Conservation (phyloP, 2,113 vertebrate species). For the Tympanuchus pallidicinctus region DNA sequence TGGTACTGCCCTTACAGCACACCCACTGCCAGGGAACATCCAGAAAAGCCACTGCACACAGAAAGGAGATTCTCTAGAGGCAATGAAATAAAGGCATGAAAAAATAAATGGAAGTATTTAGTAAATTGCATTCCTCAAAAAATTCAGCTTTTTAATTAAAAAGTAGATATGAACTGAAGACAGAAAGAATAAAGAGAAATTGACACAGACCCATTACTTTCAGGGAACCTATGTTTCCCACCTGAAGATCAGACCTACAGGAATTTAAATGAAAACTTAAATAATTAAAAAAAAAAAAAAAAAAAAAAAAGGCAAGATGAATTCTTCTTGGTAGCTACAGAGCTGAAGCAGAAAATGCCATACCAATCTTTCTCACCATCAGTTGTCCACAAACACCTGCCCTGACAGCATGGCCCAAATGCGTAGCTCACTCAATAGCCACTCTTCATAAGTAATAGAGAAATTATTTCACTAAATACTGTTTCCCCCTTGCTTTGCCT, state of each 20-base stretch:
- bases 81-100: neutral
- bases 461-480: neutral
- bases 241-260: neutral
- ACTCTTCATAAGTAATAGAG: neutral
- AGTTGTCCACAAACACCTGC: neutral
- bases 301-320: neutral
- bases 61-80: neutral
- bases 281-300: neutral
- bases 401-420: neutral
- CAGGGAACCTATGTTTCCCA: neutral
- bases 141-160: neutral
- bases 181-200: neutral
- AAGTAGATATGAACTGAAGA: neutral
- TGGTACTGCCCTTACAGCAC: neutral
- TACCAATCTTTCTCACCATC: neutral
- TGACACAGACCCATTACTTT: neutral
- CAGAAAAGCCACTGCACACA: neutral
- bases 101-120: neutral
- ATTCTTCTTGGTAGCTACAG: neutral
- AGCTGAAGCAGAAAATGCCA: neutral
- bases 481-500: neutral
- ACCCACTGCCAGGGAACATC: neutral
- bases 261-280: neutral
- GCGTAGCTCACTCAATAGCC: neutral
- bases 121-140: neutral